These are phyloP conservation scores for Rhinella marina DNA, from an alignment of 2,797 vertebrate species.

Conservation along the genomic window DNA sequence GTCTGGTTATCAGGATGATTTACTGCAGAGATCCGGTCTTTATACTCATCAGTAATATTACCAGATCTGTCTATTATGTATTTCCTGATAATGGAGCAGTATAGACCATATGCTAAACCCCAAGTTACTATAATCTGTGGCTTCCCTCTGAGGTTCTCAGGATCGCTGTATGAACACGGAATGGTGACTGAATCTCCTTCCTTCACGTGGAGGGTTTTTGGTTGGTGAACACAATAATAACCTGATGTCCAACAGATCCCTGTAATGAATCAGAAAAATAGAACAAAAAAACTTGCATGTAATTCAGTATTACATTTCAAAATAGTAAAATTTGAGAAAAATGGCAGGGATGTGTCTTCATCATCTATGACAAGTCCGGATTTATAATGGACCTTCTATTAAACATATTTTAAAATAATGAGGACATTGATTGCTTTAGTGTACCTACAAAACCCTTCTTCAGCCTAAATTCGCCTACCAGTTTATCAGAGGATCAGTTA, in stretches of 20 bases:
- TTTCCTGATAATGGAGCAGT: background rate
- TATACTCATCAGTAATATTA: background rate
- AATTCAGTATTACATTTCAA: too few species aligned
- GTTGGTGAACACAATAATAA: background rate
- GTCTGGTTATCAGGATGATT: background rate
- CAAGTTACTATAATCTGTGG: background rate
- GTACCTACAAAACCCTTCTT: too few species aligned
- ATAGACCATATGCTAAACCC: background rate
- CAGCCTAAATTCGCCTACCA: too few species aligned
- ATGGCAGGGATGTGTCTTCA: too few species aligned
- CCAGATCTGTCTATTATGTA: background rate
- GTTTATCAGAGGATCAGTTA: too few species aligned
- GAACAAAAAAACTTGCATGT: too few species aligned
- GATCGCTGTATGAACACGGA: conserved; percentile 4
- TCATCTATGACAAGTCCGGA: too few species aligned
- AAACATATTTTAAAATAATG: too few species aligned
- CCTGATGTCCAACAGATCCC: background rate
- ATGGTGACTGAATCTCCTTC: conserved; percentile 4
- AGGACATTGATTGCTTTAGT: too few species aligned
- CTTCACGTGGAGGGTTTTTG: background rate
- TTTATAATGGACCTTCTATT: too few species aligned
- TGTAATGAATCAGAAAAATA: background rate
- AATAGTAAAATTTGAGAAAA: too few species aligned
- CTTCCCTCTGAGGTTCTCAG: background rate
- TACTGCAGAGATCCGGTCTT: background rate